Percentiles rank a stretch among this genome's conserved stretches.
Evolutionary conservation across 2,797 vertebrate species (phyloP).

Genomic region (Hoplostethus atlanticus): DNA sequence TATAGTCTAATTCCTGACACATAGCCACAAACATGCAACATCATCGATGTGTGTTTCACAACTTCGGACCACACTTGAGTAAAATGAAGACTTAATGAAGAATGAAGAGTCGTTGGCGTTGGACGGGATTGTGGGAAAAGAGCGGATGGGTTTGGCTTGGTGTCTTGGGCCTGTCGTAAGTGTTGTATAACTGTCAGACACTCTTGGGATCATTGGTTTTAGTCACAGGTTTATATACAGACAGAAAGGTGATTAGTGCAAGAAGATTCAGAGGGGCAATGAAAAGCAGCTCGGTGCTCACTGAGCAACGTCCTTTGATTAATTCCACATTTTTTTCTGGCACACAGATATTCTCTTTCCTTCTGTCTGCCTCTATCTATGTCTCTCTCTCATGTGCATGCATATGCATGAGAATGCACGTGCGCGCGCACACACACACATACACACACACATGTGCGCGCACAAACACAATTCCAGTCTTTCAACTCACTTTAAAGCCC

Average conservation of each 20-base stretch:
- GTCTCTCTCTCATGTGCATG: not conserved
- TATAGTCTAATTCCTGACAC: conserved; percentile 7
- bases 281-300: conserved; percentile 49
- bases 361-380: conserved; percentile 35
- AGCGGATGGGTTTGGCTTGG: conserved; percentile 30
- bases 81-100: conserved; percentile 33
- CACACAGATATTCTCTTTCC: conserved; percentile 34
- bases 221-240: conserved; percentile 59
- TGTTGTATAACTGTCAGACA: conserved; percentile 44
- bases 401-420: conserved; percentile 6
- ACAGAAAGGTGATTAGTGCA: conserved; percentile 43
- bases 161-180: conserved; percentile 17
- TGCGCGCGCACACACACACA: conserved; percentile 22
- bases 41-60: conserved; percentile 27
- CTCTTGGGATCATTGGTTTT: conserved; percentile 50
- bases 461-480: not conserved
- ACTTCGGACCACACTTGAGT: conserved; percentile 37
- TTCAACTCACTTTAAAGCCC: conserved; percentile 9
- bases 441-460: conserved; percentile 23
- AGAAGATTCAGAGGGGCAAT: conserved; percentile 45
- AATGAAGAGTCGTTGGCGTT: conserved; percentile 12
- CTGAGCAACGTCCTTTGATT: conserved; percentile 48
- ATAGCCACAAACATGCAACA: conserved; percentile 18
- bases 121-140: conserved; percentile 35
- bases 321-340: conserved; percentile 62